Conservation (phyloP, 2,797 vertebrate genomes). For the Rhyacichthys aspro region DNA sequence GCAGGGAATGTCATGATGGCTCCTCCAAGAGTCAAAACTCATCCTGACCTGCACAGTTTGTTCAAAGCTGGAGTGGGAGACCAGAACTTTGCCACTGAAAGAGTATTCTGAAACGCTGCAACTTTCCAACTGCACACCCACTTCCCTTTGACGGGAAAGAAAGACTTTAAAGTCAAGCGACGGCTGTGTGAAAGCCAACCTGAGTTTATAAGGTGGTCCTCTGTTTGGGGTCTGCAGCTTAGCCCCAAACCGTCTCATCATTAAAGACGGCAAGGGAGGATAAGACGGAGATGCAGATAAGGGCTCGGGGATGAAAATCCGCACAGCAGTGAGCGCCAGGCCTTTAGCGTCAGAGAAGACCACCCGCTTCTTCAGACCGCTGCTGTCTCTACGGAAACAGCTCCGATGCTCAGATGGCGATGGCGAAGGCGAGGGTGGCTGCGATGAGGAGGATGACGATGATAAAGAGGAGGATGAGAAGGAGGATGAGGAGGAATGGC, state of each 20-base stretch:
- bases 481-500: not conserved
- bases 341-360: constrained; percentile 86
- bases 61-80: constrained; percentile 59
- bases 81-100: constrained; percentile 77
- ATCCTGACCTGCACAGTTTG: constrained; percentile 73
- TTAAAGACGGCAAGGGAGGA: not conserved
- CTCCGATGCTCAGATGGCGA: constrained; percentile 5
- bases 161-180: constrained; percentile 57
- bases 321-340: constrained; percentile 77
- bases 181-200: constrained; percentile 76
- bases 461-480: not conserved
- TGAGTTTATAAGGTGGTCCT: constrained; percentile 25
- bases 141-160: constrained; percentile 47
- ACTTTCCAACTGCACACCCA: constrained; percentile 76
- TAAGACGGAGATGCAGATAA: not conserved
- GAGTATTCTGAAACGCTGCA: constrained; percentile 69
- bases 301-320: constrained; percentile 65
- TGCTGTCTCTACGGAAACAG: constrained; percentile 47
- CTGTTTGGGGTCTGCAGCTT: constrained; percentile 9
- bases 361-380: constrained; percentile 74
- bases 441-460: not conserved
- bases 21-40: constrained; percentile 82
- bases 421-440: not conserved
- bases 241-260: constrained; percentile 16
- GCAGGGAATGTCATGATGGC: constrained; percentile 75